Conservation (phyloP, 2,113 vertebrate genomes). For the Aptenodytes patagonicus region DNA sequence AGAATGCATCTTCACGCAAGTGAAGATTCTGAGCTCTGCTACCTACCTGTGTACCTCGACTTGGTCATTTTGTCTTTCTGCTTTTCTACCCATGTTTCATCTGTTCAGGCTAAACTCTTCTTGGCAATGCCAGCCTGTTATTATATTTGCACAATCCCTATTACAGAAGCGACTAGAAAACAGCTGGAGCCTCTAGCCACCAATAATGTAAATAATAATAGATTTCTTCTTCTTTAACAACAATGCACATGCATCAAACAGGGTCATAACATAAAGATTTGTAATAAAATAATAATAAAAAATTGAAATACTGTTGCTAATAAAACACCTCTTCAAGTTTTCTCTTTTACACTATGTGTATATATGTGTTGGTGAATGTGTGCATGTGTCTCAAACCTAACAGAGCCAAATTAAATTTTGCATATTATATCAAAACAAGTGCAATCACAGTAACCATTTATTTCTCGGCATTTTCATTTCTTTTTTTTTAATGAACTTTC, state of each 20-base stretch:
- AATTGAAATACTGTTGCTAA: constrained; percentile 66
- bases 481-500: constrained; percentile 65
- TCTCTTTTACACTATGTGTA: not conserved
- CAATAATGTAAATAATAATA: constrained; percentile 15
- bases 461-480: constrained; percentile 64
- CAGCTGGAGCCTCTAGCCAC: not conserved
- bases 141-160: not conserved
- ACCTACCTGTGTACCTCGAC: accelerated
- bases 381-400: constrained; percentile 23
- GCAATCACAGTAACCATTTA: constrained; percentile 66
- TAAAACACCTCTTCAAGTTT: constrained; percentile 55
- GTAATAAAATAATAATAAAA: constrained; percentile 64
- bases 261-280: constrained; percentile 10
- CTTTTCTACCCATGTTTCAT: not conserved
- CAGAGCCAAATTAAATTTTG: constrained; percentile 70
- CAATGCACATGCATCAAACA: constrained; percentile 19
- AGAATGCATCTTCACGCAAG: not conserved
- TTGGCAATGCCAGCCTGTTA: not conserved
- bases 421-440: constrained; percentile 72
- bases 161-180: not conserved
- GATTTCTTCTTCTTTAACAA: not conserved
- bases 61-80: not conserved
- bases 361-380: not conserved
- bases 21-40: not conserved
- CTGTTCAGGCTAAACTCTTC: not conserved